These are phyloP conservation scores for Pseudorhiza aurosa DNA, from an alignment of 30 jellyfish, hydroid and myxozoan species.

Conservation along the genomic window DNA sequence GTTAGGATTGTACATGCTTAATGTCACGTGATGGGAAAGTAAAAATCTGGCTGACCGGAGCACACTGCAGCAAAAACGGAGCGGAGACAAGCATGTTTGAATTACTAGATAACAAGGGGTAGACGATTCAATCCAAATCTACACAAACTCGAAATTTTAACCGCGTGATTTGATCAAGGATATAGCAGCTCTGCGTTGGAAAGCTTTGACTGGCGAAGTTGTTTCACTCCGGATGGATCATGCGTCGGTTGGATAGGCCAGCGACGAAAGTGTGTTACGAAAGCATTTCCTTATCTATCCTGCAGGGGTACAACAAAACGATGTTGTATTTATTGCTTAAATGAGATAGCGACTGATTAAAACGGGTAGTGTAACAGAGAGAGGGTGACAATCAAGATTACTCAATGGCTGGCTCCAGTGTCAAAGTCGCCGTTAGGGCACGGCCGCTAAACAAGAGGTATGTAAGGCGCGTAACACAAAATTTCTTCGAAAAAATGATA, in stretches of 20 bases:
- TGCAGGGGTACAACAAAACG: neutral
- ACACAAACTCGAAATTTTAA: too few species aligned
- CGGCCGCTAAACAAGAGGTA: slow-evolving; percentile 94
- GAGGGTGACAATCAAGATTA: neutral
- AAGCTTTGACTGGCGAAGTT: too few species aligned
- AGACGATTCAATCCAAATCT: too few species aligned
- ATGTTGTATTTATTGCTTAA: neutral
- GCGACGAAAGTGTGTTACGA: neutral
- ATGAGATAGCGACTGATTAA: neutral
- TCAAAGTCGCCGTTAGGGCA: slow-evolving; percentile 94
- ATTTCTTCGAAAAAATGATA: too few species aligned
- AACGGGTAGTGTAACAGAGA: neutral
- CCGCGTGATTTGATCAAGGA: too few species aligned
- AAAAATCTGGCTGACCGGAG: too few species aligned
- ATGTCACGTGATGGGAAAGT: slow-evolving; percentile 13
- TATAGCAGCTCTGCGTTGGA: too few species aligned
- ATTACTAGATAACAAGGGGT: too few species aligned
- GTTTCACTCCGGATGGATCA: too few species aligned
- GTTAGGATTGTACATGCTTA: neutral
- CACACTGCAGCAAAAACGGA: too few species aligned
- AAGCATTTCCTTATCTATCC: neutral
- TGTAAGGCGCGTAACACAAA: too few species aligned
- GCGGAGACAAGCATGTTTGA: too few species aligned
- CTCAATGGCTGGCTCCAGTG: slow-evolving; percentile 74
- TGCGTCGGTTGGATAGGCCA: slow-evolving; percentile 7